These are phyloP conservation scores for Nymphalis urticae DNA, from an alignment of 2,888 invertebrate genomes.

Conservation along the genomic window DNA sequence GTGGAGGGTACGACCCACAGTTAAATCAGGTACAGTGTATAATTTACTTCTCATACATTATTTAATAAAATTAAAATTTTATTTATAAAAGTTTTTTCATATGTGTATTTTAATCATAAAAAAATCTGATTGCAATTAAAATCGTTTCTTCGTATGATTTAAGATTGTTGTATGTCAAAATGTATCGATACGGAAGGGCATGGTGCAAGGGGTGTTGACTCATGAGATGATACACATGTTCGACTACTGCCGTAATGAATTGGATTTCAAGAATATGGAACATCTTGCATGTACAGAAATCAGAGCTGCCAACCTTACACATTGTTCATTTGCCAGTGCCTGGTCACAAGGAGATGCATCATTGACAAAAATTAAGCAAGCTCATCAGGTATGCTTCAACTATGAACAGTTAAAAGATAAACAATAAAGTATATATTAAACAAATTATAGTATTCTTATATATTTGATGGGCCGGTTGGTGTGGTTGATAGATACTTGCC, in stretches of 20 bases:
- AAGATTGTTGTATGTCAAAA: constrained; percentile 96
- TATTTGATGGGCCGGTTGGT: no score
- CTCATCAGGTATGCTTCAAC: constrained; percentile 85
- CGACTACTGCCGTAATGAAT: constrained; percentile 93
- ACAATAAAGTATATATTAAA: not conserved
- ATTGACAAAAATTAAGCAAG: constrained; percentile 85
- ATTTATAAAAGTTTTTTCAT: no score
- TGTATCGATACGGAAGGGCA: constrained; percentile 84
- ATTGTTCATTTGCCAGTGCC: constrained; percentile 93
- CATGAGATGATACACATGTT: constrained; percentile 99
- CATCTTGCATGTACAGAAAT: constrained; percentile 98
- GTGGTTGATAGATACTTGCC: no score
- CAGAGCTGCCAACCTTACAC: constrained; percentile 95
- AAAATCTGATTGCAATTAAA: no score
- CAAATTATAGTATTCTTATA: no score
- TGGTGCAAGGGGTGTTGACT: constrained; percentile 90
- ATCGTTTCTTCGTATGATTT: constrained; percentile 41
- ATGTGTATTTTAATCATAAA: no score
- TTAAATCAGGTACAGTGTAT: constrained; percentile 83
- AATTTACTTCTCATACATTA: not conserved
- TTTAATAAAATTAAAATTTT: no score
- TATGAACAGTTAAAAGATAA: not conserved
- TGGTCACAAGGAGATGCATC: constrained; percentile 89
- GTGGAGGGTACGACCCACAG: constrained; percentile 94
- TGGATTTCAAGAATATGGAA: constrained; percentile 94